Base-by-base conservation (phyloP, 1,140 invertebrate genomes). In the Drosophila arawakana region DNA sequence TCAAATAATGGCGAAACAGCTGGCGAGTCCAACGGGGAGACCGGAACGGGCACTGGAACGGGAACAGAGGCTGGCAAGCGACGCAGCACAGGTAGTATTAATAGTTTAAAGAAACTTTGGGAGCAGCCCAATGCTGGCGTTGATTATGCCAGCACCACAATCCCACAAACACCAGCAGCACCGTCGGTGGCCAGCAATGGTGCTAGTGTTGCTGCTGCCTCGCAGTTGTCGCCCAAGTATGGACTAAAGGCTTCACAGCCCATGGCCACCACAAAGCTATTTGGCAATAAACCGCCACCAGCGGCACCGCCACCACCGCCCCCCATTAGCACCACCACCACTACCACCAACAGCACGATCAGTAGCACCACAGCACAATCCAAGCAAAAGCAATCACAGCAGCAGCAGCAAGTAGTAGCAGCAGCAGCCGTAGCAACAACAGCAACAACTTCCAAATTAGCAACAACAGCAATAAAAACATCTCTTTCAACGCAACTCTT, bases 1-100 rank as follows among this genome's bases (percentile, higher is more conserved):
- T 62, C 73, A 10, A 90, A 89, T 68, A 52, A 68, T 18, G 76
- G 25, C 7, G 54, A 67, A 4, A 9, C 39, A 6, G 30, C 47
- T 11, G 49, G 49, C 43, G 15, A 52, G 1, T 10, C 11, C 47
- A 35, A 15, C 18, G 41, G 9, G n/a, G 41, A 43, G 11, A 43
- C 34, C 8, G 9, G 41, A 4, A 9, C 65, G 21, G 52, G 43
- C 10, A 30, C 92, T 21, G 54, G 21, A 50, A 34, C 63, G 9
- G 60, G 44, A 43, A 11, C 21, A 37, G 58, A 43, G 6, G 49
- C 61, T 82, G 97, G 97, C 82, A 98, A 98, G 91, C 93, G 97
- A n/a, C 95, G 96, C 55, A 98, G 97, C 91, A 98, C 97, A 37
- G 97, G 97, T 57, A 98, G 97, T 93, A 98, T 98, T 88, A 97